Evolutionary conservation across 53 echinoderm and acorn worm species (phyloP).

Genomic region (Apostichopus leukothele): DNA sequence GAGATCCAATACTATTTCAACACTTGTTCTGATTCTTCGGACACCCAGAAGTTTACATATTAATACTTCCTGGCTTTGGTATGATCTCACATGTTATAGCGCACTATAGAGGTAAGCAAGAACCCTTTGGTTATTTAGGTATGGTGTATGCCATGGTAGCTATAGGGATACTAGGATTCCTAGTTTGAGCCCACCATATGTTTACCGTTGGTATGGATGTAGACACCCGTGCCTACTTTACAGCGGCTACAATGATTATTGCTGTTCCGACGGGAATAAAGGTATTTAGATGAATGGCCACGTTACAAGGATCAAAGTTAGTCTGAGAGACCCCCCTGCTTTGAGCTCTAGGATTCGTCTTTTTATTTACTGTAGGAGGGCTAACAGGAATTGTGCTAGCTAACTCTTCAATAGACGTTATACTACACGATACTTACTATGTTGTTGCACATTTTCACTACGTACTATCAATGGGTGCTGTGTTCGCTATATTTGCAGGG

Average conservation of each 20-base stretch:
- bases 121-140: conserved; percentile 77
- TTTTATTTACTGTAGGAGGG: conserved; percentile 76
- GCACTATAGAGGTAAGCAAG: conserved; percentile 67
- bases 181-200: conserved; percentile 88
- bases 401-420: conserved; percentile 65
- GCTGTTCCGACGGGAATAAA: conserved; percentile 80
- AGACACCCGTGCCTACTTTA: conserved; percentile 81
- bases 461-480: conserved; percentile 75
- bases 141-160: conserved; percentile 77
- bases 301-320: conserved; percentile 65
- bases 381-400: conserved; percentile 70
- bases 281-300: conserved; percentile 83
- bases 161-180: conserved; percentile 69
- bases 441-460: conserved; percentile 81
- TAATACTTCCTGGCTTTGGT: conserved; percentile 75
- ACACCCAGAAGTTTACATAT: conserved; percentile 79
- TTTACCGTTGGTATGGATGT: conserved; percentile 83
- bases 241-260: conserved; percentile 77
- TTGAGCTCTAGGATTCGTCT: conserved; percentile 68
- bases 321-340: conserved; percentile 63
- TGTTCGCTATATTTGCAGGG: conserved; percentile 78
- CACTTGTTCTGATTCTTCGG: conserved; percentile 83
- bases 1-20: conserved; percentile 75
- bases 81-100: conserved; percentile 78
- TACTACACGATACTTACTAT: conserved; percentile 76